Evolutionary conservation across 2,888 invertebrate genomes (phyloP), one percentile per base, ranked within the genome.

Genomic region (Amaurobius ferox): DNA sequence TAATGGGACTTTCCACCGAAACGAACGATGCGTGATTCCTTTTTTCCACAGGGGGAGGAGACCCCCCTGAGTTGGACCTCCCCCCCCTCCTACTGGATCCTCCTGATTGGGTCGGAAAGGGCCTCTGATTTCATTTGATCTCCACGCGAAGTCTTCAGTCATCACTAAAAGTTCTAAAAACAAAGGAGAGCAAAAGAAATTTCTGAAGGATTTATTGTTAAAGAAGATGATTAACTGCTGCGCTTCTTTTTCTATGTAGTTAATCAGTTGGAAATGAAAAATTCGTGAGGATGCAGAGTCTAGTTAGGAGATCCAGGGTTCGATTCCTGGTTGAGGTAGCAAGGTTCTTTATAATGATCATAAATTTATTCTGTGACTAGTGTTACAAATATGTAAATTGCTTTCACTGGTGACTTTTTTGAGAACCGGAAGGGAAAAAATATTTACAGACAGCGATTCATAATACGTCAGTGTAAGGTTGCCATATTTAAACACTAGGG

Each of bases 1-100:
- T 83, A 83, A 83, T 83, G 66, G 77, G 71, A 83, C 62, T 77
- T 83, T 83, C 77, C 72, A 76, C 77, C 70, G 70, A 62, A 81
- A 76, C 64, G 81, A 81, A 81, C 76, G 76, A 71, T 66, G 76
- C 77, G 83, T 83, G 71, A 77, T 83, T 77, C 66, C 83, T 35
- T 67, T 67, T 68, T 68, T 48, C 70, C 32, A 29, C 48, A 23
- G 66, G 29, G 44, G 44, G 44, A 35, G 13, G 16, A 28, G 32
- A 39, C n/a, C 39, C 39, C 26, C 23, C 39, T 9, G 16, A 23
- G 23, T 44, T 70, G 29, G 23, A 6, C 13, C 44, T n/a, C 35
- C 67, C 48, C 30, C 40, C 68, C 7, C 23, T 6, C 39, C 40
- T 26, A 3, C 16, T 16, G 9, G 9, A 44, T 16, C 61, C 67